A percentile compares a stretch with the other conserved stretches of the same genome.
phyloP scores from a whole-genome alignment of 2,113 vertebrate species.

The Microcebus tavaratra region DNA sequence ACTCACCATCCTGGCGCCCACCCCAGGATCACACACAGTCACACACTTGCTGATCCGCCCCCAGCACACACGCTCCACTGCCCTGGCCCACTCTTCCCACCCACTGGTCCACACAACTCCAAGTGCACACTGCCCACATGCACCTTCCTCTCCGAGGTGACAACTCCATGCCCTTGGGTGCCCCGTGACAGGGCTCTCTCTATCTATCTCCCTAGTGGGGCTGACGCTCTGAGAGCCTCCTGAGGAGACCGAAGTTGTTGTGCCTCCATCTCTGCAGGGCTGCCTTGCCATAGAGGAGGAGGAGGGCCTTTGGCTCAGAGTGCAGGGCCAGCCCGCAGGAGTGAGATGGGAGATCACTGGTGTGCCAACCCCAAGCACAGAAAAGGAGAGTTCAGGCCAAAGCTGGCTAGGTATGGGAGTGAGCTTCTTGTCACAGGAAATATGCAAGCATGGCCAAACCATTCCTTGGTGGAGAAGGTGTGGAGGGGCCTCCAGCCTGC shows the following conservation, averaged over 20 bases:
- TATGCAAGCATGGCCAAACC: not conserved
- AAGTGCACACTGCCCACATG: fast-evolving
- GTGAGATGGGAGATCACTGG: not conserved
- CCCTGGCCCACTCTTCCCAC: fast-evolving
- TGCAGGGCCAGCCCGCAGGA: not conserved
- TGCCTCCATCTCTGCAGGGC: not conserved
- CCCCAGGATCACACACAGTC: not conserved
- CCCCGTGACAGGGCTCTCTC: not conserved
- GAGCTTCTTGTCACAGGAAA: not conserved
- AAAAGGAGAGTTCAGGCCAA: not conserved
- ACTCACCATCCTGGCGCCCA: too few relatives aligned
- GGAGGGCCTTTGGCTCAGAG: not conserved
- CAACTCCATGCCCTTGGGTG: too few relatives aligned
- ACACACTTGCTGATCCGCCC: fast-evolving
- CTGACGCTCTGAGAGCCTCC: not conserved
- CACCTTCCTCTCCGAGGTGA: not conserved
- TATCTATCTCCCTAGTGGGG: not conserved
- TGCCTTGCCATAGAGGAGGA: not conserved
- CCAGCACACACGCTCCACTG: fast-evolving
- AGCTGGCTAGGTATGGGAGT: not conserved
- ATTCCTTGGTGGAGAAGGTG: not conserved
- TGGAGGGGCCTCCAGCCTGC: not conserved
- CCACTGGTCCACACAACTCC: not conserved
- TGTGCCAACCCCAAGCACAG: fast-evolving
- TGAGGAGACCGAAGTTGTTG: fast-evolving